These are phyloP conservation scores for Excalfactoria chinensis DNA, from an alignment of 2,113 vertebrate species.

Conservation along the genomic window DNA sequence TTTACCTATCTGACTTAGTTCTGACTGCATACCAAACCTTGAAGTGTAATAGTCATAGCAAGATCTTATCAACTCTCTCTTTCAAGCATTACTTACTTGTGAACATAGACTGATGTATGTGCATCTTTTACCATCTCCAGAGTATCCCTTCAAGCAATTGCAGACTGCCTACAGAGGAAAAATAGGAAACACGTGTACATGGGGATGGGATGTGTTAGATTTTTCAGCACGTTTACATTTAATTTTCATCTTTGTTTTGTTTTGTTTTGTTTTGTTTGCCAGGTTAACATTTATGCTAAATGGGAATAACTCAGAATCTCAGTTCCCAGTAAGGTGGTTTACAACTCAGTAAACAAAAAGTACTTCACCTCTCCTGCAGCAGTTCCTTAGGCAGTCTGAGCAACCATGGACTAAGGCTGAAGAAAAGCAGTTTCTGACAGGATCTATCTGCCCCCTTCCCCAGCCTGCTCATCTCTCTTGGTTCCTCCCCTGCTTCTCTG, in stretches of 20 bases:
- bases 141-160: slow-evolving; percentile 82
- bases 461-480: neutral
- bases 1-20: neutral
- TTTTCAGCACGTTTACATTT: neutral
- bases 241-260: neutral
- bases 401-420: neutral
- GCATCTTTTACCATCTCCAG: slow-evolving; percentile 85
- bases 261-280: neutral
- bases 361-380: fast-evolving
- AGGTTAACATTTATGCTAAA: neutral
- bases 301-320: neutral
- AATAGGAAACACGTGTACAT: neutral
- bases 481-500: neutral
- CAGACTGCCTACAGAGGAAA: slow-evolving; percentile 83
- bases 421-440: neutral
- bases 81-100: slow-evolving; percentile 75
- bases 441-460: fast-evolving
- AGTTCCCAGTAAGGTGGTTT: neutral
- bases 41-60: neutral
- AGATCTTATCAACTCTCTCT: neutral
- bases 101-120: slow-evolving; percentile 80
- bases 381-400: neutral
- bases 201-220: neutral
- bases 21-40: neutral
- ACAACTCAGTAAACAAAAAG: neutral